Evolutionary conservation across 2,113 vertebrate species (phyloP), one percentile per base, ranked within the genome.

Genomic region (Upupa epops): DNA sequence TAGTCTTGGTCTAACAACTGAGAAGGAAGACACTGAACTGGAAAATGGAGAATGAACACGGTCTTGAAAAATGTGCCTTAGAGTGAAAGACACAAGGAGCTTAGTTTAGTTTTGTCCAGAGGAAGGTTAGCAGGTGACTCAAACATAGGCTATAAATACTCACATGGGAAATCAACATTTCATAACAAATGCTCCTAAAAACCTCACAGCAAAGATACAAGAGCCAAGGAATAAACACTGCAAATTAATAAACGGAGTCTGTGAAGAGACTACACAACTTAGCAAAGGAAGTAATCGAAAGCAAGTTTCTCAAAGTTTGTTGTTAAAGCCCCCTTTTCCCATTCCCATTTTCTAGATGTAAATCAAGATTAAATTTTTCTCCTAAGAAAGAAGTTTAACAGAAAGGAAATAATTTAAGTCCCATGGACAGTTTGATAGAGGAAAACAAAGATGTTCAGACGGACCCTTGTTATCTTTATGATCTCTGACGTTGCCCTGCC

Each of bases 51-150:
- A 51, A 65, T 34, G 28, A 72, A 8, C 9, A 58, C 69, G 36
- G 31, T 61, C 86, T 87, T 75, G 49, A 11, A 92, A 91, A 89
- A 70, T 18, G 8, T 66, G 36, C 36, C 28, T 82, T 79, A 49
- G 5, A 69, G 45, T 60, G 54, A 73, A 89, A 89, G 84, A 91
- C 82, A 58, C 22, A 79, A 24, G 1, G 63, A 89, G 32, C 42
- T 87, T 82, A 49, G 68, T 82, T 84, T 91, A 70, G 49, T 83
- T 84, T 89, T 83, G 83, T 42, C 20, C 46, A 55, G 89, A 91
- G 32, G 22, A 90, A 90, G 74, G 81, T 90, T 90, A 92, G 31
- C 86, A 84, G 81, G 86, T 95, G 70, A 89, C 81, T 88, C 81
- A 90, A 78, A 60, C 68, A 52, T 3, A 19, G 34, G 58, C 77